Conservation (phyloP, 2,888 invertebrate species). For the Physocephala rufipes region DNA sequence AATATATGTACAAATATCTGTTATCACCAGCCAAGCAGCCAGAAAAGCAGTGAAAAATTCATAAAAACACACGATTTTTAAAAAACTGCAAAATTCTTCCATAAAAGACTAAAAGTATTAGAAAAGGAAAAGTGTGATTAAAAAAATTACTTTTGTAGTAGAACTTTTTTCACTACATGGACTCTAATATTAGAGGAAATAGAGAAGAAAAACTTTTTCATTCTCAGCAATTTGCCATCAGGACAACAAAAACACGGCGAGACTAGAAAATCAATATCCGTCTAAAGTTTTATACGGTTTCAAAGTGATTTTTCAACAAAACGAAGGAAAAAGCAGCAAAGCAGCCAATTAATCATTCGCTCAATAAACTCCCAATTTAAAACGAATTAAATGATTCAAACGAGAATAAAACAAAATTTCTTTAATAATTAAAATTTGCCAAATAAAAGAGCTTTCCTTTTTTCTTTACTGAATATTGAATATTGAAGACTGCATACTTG, state of each 20-base stretch:
- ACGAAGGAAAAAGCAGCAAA: slow-evolving; percentile 28
- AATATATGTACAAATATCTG: too few species aligned
- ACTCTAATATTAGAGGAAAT: neutral
- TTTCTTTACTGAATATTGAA: slow-evolving; percentile 16
- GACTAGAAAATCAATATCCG: slow-evolving; percentile 64
- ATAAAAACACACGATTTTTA: neutral
- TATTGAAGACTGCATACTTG: slow-evolving; percentile 15
- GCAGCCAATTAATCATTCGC: slow-evolving; percentile 12
- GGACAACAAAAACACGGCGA: neutral
- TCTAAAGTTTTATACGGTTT: slow-evolving; percentile 66
- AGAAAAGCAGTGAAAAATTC: slow-evolving; percentile 10
- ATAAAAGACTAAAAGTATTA: too few species aligned
- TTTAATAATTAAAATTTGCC: slow-evolving; percentile 10
- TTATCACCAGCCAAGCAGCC: slow-evolving; percentile 17
- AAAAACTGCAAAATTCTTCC: neutral
- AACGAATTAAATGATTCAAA: neutral
- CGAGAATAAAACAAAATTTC: neutral
- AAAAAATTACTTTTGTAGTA: neutral
- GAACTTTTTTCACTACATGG: neutral
- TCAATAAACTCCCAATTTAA: neutral
- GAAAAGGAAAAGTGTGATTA: slow-evolving; percentile 3
- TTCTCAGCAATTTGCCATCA: slow-evolving; percentile 22
- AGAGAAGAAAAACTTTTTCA: slow-evolving; percentile 30
- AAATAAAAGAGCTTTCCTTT: slow-evolving; percentile 26
- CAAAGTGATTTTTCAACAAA: slow-evolving; percentile 39